Evolutionary conservation across 2,797 vertebrate genomes (phyloP).

Genomic region (Ctenosaura bakeri): DNA sequence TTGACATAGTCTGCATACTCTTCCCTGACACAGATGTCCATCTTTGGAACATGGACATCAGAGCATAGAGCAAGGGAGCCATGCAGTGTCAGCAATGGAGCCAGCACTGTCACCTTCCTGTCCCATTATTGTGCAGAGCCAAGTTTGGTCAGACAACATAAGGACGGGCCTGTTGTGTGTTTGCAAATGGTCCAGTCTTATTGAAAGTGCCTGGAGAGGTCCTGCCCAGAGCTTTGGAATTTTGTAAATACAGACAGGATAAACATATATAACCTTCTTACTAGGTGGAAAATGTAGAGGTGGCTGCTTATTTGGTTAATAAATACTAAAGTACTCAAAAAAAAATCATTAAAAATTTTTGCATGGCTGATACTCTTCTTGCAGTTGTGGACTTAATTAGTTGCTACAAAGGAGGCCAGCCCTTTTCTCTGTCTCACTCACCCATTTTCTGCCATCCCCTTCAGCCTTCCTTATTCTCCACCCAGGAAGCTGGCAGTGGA

Average conservation of each 20-base stretch:
- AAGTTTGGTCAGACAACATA: background rate
- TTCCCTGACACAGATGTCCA: background rate
- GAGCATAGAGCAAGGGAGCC: background rate
- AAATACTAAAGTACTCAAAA: no score
- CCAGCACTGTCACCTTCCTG: background rate
- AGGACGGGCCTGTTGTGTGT: background rate
- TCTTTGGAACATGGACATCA: background rate
- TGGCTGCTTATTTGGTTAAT: no score
- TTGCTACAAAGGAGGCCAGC: background rate
- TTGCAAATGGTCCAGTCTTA: background rate
- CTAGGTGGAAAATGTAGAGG: no score
- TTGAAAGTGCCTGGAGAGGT: no score
- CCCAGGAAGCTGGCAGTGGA: background rate
- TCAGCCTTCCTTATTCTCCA: background rate
- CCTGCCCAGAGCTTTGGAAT: no score
- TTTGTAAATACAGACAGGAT: no score
- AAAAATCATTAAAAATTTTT: no score
- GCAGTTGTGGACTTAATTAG: no score
- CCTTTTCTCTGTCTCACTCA: background rate
- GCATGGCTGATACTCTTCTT: no score
- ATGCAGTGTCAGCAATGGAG: no score
- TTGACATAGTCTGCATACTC: background rate
- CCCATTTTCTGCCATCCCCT: no score
- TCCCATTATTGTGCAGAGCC: background rate
- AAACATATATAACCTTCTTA: no score